These are phyloP conservation scores for Aphaenogaster rudis DNA, from an alignment of 1,140 invertebrate genomes.

Conservation along the genomic window DNA sequence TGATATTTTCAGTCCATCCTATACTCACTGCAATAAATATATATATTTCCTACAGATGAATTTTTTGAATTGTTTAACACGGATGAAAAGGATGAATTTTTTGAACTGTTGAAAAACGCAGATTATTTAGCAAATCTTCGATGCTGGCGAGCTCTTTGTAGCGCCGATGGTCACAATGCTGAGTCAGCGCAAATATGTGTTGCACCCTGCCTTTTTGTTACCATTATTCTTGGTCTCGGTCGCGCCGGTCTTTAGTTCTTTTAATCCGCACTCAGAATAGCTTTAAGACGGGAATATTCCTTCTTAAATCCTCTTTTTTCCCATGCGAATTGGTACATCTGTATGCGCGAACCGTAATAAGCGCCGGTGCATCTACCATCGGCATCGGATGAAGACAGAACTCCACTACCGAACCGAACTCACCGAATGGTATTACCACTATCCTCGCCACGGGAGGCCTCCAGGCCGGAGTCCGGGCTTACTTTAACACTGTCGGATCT, in stretches of 20 bases:
- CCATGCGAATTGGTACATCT: conserved; percentile 45
- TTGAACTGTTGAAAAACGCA: background rate
- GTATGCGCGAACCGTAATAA: conserved; percentile 66
- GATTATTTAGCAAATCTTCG: conserved; percentile 33
- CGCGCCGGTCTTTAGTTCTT: conserved; percentile 43
- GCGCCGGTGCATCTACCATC: conserved; percentile 70
- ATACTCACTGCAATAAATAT: too few species aligned
- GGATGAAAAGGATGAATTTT: too few species aligned
- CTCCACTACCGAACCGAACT: conserved; percentile 73
- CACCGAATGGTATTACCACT: conserved; percentile 74
- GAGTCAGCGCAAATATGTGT: conserved; percentile 55
- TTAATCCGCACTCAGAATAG: conserved; percentile 18
- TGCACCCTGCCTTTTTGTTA: conserved; percentile 33
- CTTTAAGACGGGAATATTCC: conserved; percentile 1
- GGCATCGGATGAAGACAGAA: conserved; percentile 76
- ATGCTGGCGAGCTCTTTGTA: conserved; percentile 32
- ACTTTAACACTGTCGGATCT: conserved; percentile 77
- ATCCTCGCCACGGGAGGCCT: conserved; percentile 70
- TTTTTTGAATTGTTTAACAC: too few species aligned
- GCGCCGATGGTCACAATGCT: background rate
- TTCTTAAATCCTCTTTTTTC: conserved; percentile 25
- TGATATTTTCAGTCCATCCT: too few species aligned
- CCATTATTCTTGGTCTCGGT: conserved; percentile 5
- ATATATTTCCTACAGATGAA: too few species aligned
- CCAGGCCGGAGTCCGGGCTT: conserved; percentile 54